Conservation (phyloP, 2,797 vertebrate species). For the Phoxinus dragarum region DNA sequence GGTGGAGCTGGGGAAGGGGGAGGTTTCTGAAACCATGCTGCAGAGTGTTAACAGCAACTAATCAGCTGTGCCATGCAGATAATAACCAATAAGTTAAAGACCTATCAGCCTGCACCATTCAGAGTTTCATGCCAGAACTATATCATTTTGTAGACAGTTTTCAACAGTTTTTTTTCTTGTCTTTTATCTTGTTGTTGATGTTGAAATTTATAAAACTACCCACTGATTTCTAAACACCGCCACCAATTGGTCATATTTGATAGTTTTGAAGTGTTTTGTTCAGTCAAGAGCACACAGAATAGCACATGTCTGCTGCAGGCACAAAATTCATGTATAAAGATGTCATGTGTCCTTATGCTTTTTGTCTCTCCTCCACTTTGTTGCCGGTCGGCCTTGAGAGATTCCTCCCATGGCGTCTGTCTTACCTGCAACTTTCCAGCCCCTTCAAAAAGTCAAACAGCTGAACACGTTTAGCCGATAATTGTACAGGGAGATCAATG, state of each 20-base stretch:
- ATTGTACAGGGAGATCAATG: constrained; percentile 32
- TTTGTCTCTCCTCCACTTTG: constrained; percentile 12
- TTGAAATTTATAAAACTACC: background rate
- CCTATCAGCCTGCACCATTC: no score
- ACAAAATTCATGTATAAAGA: constrained; percentile 23
- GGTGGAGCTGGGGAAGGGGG: no score
- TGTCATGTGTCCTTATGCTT: constrained; percentile 20
- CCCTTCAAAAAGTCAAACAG: constrained; percentile 51
- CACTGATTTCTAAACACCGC: background rate
- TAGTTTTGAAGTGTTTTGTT: constrained; percentile 2
- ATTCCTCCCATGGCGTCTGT: constrained; percentile 4
- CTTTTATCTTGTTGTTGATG: background rate
- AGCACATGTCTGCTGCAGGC: background rate
- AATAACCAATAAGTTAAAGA: no score
- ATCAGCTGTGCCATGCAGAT: no score
- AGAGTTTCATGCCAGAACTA: no score
- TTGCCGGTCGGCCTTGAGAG: background rate
- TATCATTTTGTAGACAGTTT: background rate
- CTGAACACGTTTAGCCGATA: constrained; percentile 52
- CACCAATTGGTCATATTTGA: background rate
- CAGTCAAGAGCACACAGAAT: background rate
- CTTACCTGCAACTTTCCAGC: constrained; percentile 49
- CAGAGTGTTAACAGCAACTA: no score
- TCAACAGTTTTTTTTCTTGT: background rate
- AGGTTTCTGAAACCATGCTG: no score